Base-by-base conservation (phyloP, 2,797 vertebrate species). In the Prionace glauca region DNA sequence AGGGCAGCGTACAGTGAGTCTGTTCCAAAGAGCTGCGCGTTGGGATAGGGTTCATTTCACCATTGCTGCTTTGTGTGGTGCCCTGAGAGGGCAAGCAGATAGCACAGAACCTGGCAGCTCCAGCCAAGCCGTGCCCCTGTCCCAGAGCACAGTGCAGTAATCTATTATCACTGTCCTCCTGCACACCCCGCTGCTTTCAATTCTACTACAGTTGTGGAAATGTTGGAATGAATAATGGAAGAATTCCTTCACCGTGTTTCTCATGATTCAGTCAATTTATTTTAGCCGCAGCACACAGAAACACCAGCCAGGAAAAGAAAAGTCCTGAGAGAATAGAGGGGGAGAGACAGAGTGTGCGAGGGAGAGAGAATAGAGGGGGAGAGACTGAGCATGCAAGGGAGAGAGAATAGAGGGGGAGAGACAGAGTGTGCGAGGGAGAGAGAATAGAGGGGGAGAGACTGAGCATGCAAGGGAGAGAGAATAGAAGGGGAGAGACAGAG, bases 1-100 rank as follows among this genome's bases (percentile, higher is more conserved):
- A 62, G 72, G 69, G 56, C 91, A 69, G 96, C 96, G 50, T 96
- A 96, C 95, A 96, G 97, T 96, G 96, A 96, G 20, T 84, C 36
- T 45, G 36, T 84, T 41, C 45, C 81, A 84, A 45, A 45, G 20
- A 84, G 36, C 79, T 45, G 18, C 8, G 0, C 14, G 41, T 32
- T 18, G 72, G 9, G 29, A 8, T 32, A 8, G 36, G 36, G 36
- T 45, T 45, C 20, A 24, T 41, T 74, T 32, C 72, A 32, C 29
- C 10, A 74, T 74, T 29, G 29, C 72, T 45, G 36, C 81, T 84
- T 12, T 11, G 10, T 12, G 1, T 32, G 74, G 36, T 22, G 18
- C 36, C 9, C 45, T 5, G 81, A 36, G 81, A 84, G 36, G 45
- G 4, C 18, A 24, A 20, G 36, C 81, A 84, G 81, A 84, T 84